These are phyloP conservation scores for Clarias laeviceps DNA, from an alignment of 2,797 vertebrate genomes.

Conservation along the genomic window DNA sequence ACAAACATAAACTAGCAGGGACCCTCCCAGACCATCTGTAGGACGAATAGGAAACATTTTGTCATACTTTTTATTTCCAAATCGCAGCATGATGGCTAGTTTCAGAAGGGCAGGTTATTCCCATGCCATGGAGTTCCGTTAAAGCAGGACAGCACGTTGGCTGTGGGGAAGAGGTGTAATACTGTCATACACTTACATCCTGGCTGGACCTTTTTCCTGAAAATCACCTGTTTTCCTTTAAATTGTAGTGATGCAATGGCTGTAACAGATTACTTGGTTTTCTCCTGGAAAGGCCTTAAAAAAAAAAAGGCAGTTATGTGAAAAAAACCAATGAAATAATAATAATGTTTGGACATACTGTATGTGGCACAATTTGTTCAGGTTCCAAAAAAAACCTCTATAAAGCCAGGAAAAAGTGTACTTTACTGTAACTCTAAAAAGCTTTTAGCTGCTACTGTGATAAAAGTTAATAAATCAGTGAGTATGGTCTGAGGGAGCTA, in stretches of 20 bases:
- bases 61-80: constrained; percentile 65
- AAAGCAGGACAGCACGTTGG: background rate
- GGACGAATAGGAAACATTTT: constrained; percentile 61
- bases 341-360: background rate
- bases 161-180: constrained; percentile 13
- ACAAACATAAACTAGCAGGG: constrained; percentile 4
- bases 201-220: constrained; percentile 16
- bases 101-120: constrained; percentile 53
- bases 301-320: background rate
- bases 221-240: constrained; percentile 10
- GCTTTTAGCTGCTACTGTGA: background rate
- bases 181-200: constrained; percentile 28
- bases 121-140: constrained; percentile 21
- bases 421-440: background rate
- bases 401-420: background rate
- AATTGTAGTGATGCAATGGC: constrained; percentile 48
- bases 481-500: background rate
- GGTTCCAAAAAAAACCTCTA: background rate
- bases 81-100: constrained; percentile 55
- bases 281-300: background rate
- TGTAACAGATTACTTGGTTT: constrained; percentile 48
- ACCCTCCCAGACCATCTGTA: constrained; percentile 2
- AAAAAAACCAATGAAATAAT: background rate
- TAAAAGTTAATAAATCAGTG: background rate
- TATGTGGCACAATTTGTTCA: background rate